phyloP scores from a whole-genome alignment of 2,797 vertebrate genomes.

The Streptopelia turtur region DNA sequence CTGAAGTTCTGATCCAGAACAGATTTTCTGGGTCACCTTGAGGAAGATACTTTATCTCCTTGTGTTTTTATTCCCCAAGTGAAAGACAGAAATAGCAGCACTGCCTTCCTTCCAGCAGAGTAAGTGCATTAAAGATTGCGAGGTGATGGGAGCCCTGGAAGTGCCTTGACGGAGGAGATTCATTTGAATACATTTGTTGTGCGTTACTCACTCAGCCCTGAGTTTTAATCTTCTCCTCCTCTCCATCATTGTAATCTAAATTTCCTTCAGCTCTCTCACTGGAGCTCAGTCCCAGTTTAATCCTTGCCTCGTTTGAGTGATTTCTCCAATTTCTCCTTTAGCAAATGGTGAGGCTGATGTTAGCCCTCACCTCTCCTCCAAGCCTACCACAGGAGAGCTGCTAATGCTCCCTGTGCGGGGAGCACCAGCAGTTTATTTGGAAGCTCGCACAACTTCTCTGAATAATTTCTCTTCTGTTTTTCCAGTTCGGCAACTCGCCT shows the following conservation, averaged over 20 bases:
- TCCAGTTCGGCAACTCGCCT: not conserved
- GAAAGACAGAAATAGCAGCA: conserved; percentile 5
- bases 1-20: not conserved
- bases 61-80: not conserved
- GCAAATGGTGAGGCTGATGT: not conserved
- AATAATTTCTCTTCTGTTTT: not conserved
- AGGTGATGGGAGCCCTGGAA: conserved; percentile 13
- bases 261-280: conserved; percentile 28
- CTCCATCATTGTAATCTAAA: conserved; percentile 40
- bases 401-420: accelerated
- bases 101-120: not conserved
- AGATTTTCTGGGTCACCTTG: conserved; percentile 15
- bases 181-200: conserved; percentile 41
- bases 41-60: not conserved
- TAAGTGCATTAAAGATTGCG: not conserved
- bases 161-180: not conserved
- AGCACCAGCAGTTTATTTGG: not conserved
- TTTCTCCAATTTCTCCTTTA: conserved; percentile 34
- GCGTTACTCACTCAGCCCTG: conserved; percentile 41
- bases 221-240: conserved; percentile 61
- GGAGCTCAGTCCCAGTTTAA: conserved; percentile 5
- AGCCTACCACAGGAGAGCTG: not conserved
- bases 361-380: not conserved
- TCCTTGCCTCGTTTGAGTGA: conserved; percentile 4
- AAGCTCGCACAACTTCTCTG: not conserved